Percentiles rank a stretch among this genome's conserved stretches.
Evolutionary conservation across 1,140 invertebrate genomes (phyloP).

Genomic region (Dryas iulia): DNA sequence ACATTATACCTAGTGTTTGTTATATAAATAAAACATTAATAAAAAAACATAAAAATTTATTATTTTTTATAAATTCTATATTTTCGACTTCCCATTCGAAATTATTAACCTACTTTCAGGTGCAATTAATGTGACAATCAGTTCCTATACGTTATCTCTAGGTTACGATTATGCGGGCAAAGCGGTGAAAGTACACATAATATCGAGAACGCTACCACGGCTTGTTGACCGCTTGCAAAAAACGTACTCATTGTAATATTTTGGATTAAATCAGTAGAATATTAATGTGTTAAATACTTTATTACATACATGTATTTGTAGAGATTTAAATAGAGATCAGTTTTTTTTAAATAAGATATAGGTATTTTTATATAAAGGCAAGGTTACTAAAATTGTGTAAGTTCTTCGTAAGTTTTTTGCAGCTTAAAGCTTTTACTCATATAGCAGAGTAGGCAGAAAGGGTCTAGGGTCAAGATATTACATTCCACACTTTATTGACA

Average conservation of each 20-base stretch:
- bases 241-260: not conserved
- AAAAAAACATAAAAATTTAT: too few species aligned
- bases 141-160: not conserved
- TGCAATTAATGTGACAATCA: not conserved
- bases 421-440: too few species aligned
- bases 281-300: not conserved
- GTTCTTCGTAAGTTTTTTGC: too few species aligned
- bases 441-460: too few species aligned
- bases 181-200: slow-evolving; percentile 3
- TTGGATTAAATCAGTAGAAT: not conserved
- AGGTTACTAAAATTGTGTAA: too few species aligned
- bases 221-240: not conserved
- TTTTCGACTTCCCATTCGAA: not conserved
- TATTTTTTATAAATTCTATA: too few species aligned
- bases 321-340: too few species aligned
- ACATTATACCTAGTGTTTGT: too few species aligned
- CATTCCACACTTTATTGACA: too few species aligned
- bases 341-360: too few species aligned
- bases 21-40: too few species aligned
- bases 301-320: not conserved
- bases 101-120: not conserved
- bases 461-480: too few species aligned
- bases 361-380: not conserved
- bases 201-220: slow-evolving; percentile 2
- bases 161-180: not conserved